phyloP scores from a whole-genome alignment of 2,888 invertebrate species.

The Holacanthella duospinosa region DNA sequence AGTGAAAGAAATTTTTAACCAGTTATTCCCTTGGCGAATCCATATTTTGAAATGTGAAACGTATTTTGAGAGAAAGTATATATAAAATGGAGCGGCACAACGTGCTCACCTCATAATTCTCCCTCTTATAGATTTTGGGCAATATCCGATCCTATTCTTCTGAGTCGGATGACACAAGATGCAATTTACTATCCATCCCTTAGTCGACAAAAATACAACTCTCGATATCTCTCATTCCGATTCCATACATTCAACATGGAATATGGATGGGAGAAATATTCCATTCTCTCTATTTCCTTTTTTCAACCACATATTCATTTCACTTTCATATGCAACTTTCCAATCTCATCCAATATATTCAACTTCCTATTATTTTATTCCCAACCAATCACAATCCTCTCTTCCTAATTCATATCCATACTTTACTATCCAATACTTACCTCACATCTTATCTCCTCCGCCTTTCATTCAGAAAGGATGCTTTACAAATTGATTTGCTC shows the following conservation, averaged over 20 bases:
- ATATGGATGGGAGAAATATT: not conserved
- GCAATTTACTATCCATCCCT: slow-evolving; percentile 17
- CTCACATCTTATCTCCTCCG: too few relatives aligned
- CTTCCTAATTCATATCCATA: not conserved
- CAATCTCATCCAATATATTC: not conserved
- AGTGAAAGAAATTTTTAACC: too few relatives aligned
- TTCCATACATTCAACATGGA: not conserved
- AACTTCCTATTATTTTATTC: not conserved
- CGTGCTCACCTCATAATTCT: slow-evolving; percentile 31
- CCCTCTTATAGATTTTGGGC: slow-evolving; percentile 12
- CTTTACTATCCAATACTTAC: not conserved
- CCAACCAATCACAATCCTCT: not conserved
- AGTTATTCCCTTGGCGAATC: too few relatives aligned
- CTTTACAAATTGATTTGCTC: too few relatives aligned
- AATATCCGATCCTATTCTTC: slow-evolving; percentile 21
- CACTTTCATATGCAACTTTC: not conserved
- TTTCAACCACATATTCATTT: not conserved
- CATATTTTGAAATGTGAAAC: slow-evolving; percentile 11
- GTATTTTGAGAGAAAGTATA: slow-evolving; percentile 1
- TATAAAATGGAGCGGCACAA: slow-evolving; percentile 20
- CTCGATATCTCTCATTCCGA: not conserved
- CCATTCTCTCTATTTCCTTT: not conserved
- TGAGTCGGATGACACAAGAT: slow-evolving; percentile 19
- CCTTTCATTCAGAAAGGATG: too few relatives aligned
- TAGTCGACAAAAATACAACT: slow-evolving; percentile 1